phyloP scores from a whole-genome alignment of 2,113 vertebrate species.

The Sapayoa aenigma region DNA sequence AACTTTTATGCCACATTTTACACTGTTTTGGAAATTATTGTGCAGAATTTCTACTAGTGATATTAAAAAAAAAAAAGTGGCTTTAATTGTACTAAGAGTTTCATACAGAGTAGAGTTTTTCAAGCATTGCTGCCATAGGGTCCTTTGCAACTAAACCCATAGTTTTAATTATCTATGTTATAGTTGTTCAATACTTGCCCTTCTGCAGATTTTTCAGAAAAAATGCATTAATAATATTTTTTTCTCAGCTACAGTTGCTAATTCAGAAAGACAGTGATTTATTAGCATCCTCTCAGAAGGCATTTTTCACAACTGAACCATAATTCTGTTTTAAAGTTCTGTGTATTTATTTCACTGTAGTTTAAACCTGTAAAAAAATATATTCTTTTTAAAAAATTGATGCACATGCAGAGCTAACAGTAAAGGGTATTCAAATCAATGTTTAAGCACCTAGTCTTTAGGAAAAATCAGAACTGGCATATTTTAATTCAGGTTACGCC shows the following conservation, averaged over 20 bases:
- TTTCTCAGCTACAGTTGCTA: neutral
- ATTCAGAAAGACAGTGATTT: neutral
- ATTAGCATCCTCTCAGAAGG: neutral
- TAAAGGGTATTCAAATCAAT: neutral
- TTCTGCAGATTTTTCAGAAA: neutral
- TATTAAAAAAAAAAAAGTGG: neutral
- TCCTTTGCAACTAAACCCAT: neutral
- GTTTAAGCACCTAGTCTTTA: neutral
- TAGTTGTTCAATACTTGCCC: neutral
- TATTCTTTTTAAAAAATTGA: neutral
- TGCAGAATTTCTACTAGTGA: neutral
- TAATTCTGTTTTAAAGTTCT: neutral
- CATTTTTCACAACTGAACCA: neutral
- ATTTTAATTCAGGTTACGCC: neutral
- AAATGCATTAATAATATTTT: neutral
- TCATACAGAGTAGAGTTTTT: neutral
- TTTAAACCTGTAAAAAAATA: neutral
- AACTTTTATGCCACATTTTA: neutral
- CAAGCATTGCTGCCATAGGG: neutral
- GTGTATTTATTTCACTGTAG: neutral
- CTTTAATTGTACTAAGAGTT: neutral
- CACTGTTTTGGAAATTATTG: neutral
- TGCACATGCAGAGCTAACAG: accelerated
- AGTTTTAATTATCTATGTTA: neutral
- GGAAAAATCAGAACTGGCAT: neutral